Conservation (phyloP, 2,113 vertebrate genomes). For the Syngnathus scovelli region DNA sequence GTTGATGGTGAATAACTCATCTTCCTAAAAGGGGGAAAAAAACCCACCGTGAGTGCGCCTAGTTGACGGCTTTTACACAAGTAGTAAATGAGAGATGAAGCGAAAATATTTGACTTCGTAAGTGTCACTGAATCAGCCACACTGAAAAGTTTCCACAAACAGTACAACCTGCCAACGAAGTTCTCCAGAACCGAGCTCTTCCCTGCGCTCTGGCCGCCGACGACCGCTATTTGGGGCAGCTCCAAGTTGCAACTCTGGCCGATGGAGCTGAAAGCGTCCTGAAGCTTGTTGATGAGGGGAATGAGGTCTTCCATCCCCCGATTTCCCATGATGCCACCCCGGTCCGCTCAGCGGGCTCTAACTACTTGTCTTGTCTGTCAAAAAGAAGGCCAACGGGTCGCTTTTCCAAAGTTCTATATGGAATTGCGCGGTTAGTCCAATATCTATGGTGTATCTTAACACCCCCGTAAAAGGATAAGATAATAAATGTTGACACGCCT, state of each 20-base stretch:
- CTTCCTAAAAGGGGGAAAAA: constrained; percentile 23
- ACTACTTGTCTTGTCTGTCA: constrained; percentile 5
- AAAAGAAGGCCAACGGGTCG: constrained; percentile 12
- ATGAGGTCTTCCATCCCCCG: constrained; percentile 96
- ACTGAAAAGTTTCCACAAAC: not conserved
- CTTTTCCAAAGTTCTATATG: constrained; percentile 40
- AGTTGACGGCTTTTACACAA: constrained; percentile 37
- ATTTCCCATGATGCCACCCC: constrained; percentile 83
- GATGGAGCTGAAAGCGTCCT: constrained; percentile 95
- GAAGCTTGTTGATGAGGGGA: constrained; percentile 93
- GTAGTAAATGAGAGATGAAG: not conserved
- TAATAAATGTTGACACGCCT: not conserved
- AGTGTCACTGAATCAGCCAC: not conserved
- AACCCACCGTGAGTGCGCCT: constrained; percentile 31
- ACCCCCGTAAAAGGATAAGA: not conserved
- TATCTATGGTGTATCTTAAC: not conserved
- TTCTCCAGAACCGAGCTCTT: constrained; percentile 96
- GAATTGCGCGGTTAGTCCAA: not conserved
- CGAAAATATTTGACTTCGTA: not conserved
- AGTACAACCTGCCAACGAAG: constrained; percentile 85
- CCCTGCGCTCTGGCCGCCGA: constrained; percentile 93
- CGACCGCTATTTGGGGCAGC: constrained; percentile 94
- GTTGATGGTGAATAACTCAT: constrained; percentile 32
- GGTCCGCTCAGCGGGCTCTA: constrained; percentile 24
- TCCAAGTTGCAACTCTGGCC: constrained; percentile 93